A percentile compares a stretch with the other conserved stretches of the same genome.
phyloP scores from a whole-genome alignment of 2,797 vertebrate genomes.

The Remorina albescens region DNA sequence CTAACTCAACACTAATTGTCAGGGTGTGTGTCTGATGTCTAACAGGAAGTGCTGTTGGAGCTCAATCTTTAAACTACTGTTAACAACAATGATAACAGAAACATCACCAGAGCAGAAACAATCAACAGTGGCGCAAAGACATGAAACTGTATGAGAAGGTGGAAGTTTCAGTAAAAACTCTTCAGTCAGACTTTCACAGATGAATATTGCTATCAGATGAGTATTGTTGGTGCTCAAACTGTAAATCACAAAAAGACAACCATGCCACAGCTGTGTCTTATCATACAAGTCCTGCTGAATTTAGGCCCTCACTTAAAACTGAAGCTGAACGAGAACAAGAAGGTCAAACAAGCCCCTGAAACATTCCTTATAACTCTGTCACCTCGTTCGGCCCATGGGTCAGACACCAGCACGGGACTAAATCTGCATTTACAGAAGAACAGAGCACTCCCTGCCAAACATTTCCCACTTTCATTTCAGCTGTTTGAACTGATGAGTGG shows the following conservation, averaged over 20 bases:
- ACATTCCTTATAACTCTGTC: background rate
- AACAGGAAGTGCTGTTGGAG: background rate
- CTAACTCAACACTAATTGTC: constrained; percentile 1
- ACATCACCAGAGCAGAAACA: too few relatives aligned
- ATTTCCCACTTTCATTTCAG: constrained; percentile 6
- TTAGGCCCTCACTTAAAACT: constrained; percentile 1
- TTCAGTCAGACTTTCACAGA: too few relatives aligned
- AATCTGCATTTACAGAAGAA: background rate
- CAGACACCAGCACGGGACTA: background rate
- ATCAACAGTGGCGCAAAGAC: too few relatives aligned
- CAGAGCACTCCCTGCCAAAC: background rate
- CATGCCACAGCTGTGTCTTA: background rate
- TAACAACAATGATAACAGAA: too few relatives aligned
- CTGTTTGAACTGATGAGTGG: constrained; percentile 4
- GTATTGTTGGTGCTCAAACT: too few relatives aligned
- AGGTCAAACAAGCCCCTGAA: background rate
- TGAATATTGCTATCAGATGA: too few relatives aligned
- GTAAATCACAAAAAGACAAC: background rate
- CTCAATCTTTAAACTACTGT: too few relatives aligned
- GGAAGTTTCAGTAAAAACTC: too few relatives aligned
- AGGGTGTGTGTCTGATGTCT: background rate
- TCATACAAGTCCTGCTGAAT: background rate
- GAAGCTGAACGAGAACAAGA: constrained; percentile 5
- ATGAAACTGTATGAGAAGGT: too few relatives aligned
- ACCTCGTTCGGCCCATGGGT: background rate